Conservation (phyloP, 1,140 invertebrate species). For the Pseudomyrmex pallidus region DNA sequence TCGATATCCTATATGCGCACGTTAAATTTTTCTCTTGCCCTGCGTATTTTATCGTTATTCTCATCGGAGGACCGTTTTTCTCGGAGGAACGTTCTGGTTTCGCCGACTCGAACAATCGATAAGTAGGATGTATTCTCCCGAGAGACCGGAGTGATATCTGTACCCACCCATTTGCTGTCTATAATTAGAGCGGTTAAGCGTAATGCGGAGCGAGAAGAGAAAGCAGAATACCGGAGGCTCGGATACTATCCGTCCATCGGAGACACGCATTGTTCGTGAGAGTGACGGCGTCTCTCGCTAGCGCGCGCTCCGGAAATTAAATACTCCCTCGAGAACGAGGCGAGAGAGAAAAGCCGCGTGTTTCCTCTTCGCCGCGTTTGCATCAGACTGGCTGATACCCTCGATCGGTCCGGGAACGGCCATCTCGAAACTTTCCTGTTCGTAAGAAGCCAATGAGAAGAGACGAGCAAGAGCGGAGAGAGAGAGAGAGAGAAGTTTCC, state of each 20-base stretch:
- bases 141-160: conserved; percentile 51
- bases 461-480: background rate
- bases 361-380: conserved; percentile 1
- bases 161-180: conserved; percentile 32
- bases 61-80: conserved; percentile 36
- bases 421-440: conserved; percentile 17
- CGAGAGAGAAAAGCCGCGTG: conserved; percentile 17
- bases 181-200: conserved; percentile 57
- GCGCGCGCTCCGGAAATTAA: conserved; percentile 78
- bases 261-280: conserved; percentile 55
- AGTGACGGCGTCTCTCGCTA: conserved; percentile 62
- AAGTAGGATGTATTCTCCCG: conserved; percentile 17
- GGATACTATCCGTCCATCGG: conserved; percentile 63
- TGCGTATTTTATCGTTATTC: background rate
- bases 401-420: conserved; percentile 10
- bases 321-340: conserved; percentile 73
- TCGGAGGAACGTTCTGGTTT: conserved; percentile 19
- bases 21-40: background rate
- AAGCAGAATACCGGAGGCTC: conserved; percentile 26
- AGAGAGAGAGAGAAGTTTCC: background rate
- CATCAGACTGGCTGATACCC: conserved; percentile 10
- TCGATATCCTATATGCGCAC: no score
- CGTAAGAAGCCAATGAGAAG: conserved; percentile 15
- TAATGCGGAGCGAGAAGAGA: conserved; percentile 48
- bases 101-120: conserved; percentile 23